Percentiles rank a stretch among this genome's conserved stretches.
phyloP scores from a whole-genome alignment of 2,797 vertebrate species.

The Garrulus glandarius region DNA sequence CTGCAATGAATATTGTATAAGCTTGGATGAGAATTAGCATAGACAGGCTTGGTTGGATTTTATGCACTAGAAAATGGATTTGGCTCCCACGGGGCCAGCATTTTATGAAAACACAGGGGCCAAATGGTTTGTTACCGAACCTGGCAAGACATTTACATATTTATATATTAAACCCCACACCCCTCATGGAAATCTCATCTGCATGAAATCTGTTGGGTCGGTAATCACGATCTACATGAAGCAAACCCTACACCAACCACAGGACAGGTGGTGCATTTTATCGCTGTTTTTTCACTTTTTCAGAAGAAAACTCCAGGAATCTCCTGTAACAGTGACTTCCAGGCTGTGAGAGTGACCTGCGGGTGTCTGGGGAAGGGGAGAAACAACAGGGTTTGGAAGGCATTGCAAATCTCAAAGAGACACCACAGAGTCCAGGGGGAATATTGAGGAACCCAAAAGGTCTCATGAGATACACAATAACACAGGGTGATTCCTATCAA shows the following conservation, averaged over 20 bases:
- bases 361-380: neutral
- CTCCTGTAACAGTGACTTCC: neutral
- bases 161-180: neutral
- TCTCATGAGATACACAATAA: neutral
- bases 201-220: neutral
- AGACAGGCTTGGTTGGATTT: constrained; percentile 13
- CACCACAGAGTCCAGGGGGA: accelerated
- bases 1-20: constrained; percentile 57
- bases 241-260: neutral
- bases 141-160: constrained; percentile 4
- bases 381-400: neutral
- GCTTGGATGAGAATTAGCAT: constrained; percentile 35
- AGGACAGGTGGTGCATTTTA: neutral
- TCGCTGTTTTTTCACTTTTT: neutral
- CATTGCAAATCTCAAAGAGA: neutral
- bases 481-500: neutral
- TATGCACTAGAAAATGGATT: constrained; percentile 44
- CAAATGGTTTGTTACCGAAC: constrained; percentile 5
- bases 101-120: constrained; percentile 33
- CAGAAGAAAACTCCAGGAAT: neutral
- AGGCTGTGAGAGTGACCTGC: neutral
- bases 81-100: neutral
- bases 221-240: neutral
- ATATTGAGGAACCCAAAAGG: neutral
- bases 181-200: neutral